Evolutionary conservation across 2,113 vertebrate genomes (phyloP), one percentile per base, ranked within the genome.

Genomic region (Oreocharis arfaki): DNA sequence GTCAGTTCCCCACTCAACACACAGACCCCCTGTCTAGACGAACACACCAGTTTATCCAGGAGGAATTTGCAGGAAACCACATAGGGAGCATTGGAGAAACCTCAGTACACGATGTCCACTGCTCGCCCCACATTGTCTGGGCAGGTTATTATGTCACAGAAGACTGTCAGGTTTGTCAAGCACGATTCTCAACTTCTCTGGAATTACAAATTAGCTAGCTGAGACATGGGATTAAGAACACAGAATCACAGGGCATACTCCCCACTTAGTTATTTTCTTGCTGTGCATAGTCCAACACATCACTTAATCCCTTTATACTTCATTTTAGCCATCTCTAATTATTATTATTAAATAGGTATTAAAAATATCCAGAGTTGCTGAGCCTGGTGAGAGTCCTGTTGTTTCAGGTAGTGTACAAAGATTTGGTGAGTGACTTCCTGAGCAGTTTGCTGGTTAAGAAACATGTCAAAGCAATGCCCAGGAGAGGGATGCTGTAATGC

Each of bases 331-430:
- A 64, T 30, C 49, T 76, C 16, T 93, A 93, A 84, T 95, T 93
- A 81, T 92, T 90, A 80, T 87, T 89, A 92, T 90, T 95, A 95
- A 93, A 39, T 11, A 87, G 42, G 59, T 63, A 84, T 93, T 89
- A 84, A 84, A 90, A 94, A 76, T 65, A 23, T 22, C 26, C 14
- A 57, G 56, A 86, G n/a, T 26, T 81, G 32, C 11, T 91, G 84
- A 75, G 87, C 47, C 53, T 68, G 15, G 14, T 85, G 64, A 88
- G 6, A 39, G 16, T 75, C n/a, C 46, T 83, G 14, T 79, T 85
- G 57, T 46, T 85, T 90, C 37, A 90, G 46, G 30, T 20, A 74
- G 10, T 27, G 39, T 87, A 46, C 41, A 67, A 57, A 74, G 41
- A 70, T 84, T 69, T 84, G 65, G n/a, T 47, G 76, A 75, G 11